phyloP scores from a whole-genome alignment of 2,113 vertebrate genomes.

The Cebus imitator region DNA sequence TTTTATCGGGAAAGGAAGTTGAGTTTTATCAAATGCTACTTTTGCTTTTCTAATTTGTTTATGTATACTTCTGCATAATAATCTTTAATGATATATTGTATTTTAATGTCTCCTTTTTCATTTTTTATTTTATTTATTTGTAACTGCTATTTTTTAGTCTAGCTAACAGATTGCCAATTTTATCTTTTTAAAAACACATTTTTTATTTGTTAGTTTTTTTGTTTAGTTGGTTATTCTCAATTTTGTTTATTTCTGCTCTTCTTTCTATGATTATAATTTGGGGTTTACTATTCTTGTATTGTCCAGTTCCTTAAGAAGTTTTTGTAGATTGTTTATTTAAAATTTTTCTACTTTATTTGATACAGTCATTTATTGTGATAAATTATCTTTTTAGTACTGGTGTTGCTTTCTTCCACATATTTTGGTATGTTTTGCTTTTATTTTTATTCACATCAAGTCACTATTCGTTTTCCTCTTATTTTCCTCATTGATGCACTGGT shows the following conservation, averaged over 20 bases:
- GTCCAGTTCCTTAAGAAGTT: neutral
- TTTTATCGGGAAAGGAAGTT: neutral
- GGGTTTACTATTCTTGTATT: neutral
- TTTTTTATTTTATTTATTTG: neutral
- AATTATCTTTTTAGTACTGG: neutral
- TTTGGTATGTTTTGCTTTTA: neutral
- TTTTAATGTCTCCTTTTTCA: neutral
- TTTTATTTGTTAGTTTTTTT: neutral
- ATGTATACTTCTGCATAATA: neutral
- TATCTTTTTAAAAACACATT: neutral
- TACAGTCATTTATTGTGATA: neutral
- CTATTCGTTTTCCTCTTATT: neutral
- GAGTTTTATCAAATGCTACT: neutral
- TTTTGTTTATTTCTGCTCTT: neutral
- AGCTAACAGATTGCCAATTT: neutral
- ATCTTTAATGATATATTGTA: neutral
- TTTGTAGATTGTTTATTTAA: neutral
- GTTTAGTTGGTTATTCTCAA: neutral
- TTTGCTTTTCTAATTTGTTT: neutral
- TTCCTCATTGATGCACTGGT: neutral
- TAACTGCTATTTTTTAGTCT: neutral
- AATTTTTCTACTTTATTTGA: neutral
- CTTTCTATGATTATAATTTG: neutral
- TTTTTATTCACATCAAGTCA: neutral
- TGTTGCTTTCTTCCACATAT: neutral